Base-by-base conservation (phyloP, 2,888 invertebrate species). In the Acanthococcus lagerstroemiae region DNA sequence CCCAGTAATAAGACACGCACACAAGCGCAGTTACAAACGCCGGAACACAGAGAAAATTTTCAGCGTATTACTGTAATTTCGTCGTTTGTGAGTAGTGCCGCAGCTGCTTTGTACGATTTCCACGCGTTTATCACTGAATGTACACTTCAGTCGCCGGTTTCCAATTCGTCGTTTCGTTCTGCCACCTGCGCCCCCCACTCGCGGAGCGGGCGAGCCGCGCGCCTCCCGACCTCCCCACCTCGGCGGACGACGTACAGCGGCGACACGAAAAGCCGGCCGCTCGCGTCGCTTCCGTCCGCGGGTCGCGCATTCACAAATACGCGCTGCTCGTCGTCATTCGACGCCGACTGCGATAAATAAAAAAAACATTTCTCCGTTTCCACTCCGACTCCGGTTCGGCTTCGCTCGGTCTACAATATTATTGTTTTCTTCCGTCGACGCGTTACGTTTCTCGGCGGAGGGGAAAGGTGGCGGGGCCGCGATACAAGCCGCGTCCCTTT, bases 61-160 rank as follows among this genome's bases (percentile, higher is more conserved):
- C 58, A 46, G 45, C 58, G 45, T 58, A 58, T 58, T 58, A 58
- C 58, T 58, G 58, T 56, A 56, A 37, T 58, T 58, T 58, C 58
- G 44, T 25, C 58, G 25, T 45, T 46, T 58, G 56, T 44, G 56
- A 56, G 56, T 56, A 30, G 6, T 54, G 54, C 55, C 27, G 58
- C 58, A 46, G 46, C 58, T 46, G 46, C 58, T 58, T 58, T 58
- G 58, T 58, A 58, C 58, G 22, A 58, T 58, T 58, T 58, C 58
- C 58, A 58, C 58, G 58, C 58, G 58, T 58, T 58, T 45, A 58
- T 58, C 58, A 58, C 46, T 58, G 58, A 58, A 58, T 58, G 58
- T 44, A 15, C 12, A 44, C 45, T 45, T 58, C 58, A 25, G 58
- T 58, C 58, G 58, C 58, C 58, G 24, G 58, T 58, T 58, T 58